Base-by-base conservation (phyloP, 2,797 vertebrate species). In the Loris lydekkerianus region DNA sequence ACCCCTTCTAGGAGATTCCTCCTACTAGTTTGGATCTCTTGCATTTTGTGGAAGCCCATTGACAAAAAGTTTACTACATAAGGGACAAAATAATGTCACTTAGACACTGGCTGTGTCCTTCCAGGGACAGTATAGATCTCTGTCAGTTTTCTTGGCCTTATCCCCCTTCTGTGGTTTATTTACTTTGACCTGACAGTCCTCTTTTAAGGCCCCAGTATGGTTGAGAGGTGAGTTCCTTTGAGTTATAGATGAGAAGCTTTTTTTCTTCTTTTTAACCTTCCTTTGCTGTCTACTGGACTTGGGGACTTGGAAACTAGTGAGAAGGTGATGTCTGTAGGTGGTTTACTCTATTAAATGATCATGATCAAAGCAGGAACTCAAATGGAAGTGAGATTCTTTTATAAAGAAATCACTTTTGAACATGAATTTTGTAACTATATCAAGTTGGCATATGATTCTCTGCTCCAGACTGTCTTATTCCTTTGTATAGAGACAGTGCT, bases 301-400 rank as follows among this genome's bases (percentile, higher is more conserved):
- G 63, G 25, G 46, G 2, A 11, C 31, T 94, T 92, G 78, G 34
- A 73, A 80, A 96, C 60, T 49, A 43, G 65, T 25, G n/a, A 27
- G 10, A 90, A 95, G n/a, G 8, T 85, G 43, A 67, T 25, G 46
- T 61, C 5, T 58, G 46, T 29, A 27, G 0, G 6, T 53, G 25
- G 27, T 63, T 93, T 87, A 49, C 17, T 83, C 31, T 81, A 31
- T 80, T 43, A 91, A 78, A 63, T 89, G 70, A 87, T 81, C 29
- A 89, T 95, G 43, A 46, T 91, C 81, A 82, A 84, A 95, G n/a
- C n/a, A 89, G 70, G 43, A 94, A 75, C 70, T 95, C 86, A 94
- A 49, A 73, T 93, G n/a, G 70, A 96, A 96, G 88, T 78, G 69
- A 86, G 53, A 58, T 14, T 34, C 34, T 73, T 63, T 67, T 27